Evolutionary conservation across 2,797 vertebrate species (phyloP).

Genomic region (Cuculus canorus): DNA sequence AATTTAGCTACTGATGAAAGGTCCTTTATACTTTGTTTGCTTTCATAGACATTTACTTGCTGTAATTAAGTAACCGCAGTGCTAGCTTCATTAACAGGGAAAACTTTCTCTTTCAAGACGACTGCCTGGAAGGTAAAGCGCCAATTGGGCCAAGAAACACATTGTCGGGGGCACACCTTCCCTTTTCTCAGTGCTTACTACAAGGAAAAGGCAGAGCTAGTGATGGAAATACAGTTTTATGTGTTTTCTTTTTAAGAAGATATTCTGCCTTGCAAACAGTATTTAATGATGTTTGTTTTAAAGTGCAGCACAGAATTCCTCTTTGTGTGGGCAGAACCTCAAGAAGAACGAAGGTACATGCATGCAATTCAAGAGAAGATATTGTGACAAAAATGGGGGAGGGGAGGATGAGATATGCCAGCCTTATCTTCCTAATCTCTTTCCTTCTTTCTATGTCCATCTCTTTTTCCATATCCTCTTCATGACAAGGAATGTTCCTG

Average conservation of each 20-base stretch:
- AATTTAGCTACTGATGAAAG: not conserved
- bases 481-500: not conserved
- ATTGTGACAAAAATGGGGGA: fast-evolving
- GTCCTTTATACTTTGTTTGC: not conserved
- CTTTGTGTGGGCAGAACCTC: not conserved
- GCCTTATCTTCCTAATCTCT: not conserved
- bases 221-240: not conserved
- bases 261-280: not conserved
- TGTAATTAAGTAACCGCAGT: not conserved
- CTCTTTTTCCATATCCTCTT: not conserved
- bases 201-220: not conserved
- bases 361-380: not conserved
- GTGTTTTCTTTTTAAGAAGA: not conserved
- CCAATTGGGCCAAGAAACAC: not conserved
- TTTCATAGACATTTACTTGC: constrained; percentile 14
- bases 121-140: constrained; percentile 16
- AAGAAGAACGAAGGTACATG: not conserved
- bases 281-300: not conserved
- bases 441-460: not conserved
- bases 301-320: not conserved
- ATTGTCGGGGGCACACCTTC: not conserved
- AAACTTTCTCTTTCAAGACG: constrained; percentile 37
- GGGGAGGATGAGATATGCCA: not conserved
- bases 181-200: not conserved
- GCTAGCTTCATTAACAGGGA: constrained; percentile 4